These are phyloP conservation scores for Lomographa bimaculata DNA, from an alignment of 2,888 invertebrate species.

Conservation along the genomic window DNA sequence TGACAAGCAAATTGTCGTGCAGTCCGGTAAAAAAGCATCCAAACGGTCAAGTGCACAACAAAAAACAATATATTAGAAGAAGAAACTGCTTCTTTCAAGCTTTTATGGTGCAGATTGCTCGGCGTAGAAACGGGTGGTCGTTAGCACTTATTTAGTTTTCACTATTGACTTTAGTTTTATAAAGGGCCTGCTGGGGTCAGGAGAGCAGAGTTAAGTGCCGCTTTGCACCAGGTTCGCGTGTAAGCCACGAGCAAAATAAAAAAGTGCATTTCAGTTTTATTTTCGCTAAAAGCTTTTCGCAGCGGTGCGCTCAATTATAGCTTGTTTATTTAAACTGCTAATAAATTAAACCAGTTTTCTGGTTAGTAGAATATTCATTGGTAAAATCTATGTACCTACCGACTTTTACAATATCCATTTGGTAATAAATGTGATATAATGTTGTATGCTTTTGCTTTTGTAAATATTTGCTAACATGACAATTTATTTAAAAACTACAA, in stretches of 20 bases:
- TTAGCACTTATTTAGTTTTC: slow-evolving; percentile 48
- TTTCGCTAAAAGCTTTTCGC: slow-evolving; percentile 67
- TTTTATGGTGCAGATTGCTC: slow-evolving; percentile 16
- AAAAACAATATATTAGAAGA: slow-evolving; percentile 3
- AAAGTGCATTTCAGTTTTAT: slow-evolving; percentile 53
- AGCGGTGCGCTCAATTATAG: slow-evolving; percentile 63
- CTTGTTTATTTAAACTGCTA: slow-evolving; percentile 45
- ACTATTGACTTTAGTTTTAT: slow-evolving; percentile 46
- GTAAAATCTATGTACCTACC: too few species aligned
- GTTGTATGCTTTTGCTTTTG: too few species aligned
- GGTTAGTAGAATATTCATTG: too few species aligned
- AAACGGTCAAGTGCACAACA: not conserved
- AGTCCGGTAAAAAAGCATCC: too few species aligned
- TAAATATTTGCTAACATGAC: too few species aligned
- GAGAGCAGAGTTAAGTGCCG: slow-evolving; percentile 57
- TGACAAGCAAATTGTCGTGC: too few species aligned
- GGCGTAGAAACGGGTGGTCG: slow-evolving; percentile 27
- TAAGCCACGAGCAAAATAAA: slow-evolving; percentile 48
- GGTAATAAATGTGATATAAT: too few species aligned
- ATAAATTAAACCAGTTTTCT: too few species aligned
- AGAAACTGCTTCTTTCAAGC: slow-evolving; percentile 7
- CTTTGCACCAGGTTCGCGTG: slow-evolving; percentile 58
- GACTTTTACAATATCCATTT: too few species aligned
- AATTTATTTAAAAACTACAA: too few species aligned
- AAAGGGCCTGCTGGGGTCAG: slow-evolving; percentile 49